Percentiles rank a stretch among this genome's conserved stretches.
Conservation (phyloP, 2,888 invertebrate species). For the Netelia inedita region DNA sequence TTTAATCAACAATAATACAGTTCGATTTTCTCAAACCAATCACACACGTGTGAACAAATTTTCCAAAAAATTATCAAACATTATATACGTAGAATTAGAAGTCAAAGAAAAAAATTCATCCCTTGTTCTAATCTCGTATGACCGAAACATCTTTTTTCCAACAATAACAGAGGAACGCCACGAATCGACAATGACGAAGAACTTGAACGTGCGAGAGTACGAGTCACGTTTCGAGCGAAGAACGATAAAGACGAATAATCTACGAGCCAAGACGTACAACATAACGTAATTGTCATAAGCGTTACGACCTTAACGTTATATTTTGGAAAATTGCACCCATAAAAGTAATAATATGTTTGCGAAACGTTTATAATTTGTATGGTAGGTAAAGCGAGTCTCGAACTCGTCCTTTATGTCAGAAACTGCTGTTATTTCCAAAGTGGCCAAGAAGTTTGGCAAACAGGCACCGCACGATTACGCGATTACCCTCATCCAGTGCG, state of each 20-base stretch:
- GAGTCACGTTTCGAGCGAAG: background rate
- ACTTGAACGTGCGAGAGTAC: background rate
- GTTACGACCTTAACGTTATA: background rate
- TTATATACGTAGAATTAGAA: too few relatives aligned
- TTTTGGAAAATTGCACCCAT: background rate
- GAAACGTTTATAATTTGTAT: slow-evolving; percentile 32
- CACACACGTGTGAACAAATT: too few relatives aligned
- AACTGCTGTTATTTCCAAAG: slow-evolving; percentile 45
- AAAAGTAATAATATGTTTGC: slow-evolving; percentile 25
- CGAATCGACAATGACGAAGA: background rate
- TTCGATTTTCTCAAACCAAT: too few relatives aligned
- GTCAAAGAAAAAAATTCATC: too few relatives aligned
- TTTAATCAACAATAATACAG: background rate
- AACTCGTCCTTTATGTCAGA: slow-evolving; percentile 34
- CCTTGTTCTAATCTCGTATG: too few relatives aligned
- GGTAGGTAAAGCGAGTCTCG: slow-evolving; percentile 16
- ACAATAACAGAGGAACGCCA: too few relatives aligned
- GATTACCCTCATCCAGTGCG: slow-evolving; percentile 55
- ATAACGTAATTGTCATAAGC: background rate
- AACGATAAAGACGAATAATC: background rate
- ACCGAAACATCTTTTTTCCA: too few relatives aligned
- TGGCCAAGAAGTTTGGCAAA: slow-evolving; percentile 37
- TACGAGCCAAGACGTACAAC: background rate
- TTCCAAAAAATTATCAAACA: too few relatives aligned
- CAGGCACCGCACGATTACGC: slow-evolving; percentile 23